Conservation (phyloP, 2,113 vertebrate genomes). For the Cyphomyrus plagiostoma region DNA sequence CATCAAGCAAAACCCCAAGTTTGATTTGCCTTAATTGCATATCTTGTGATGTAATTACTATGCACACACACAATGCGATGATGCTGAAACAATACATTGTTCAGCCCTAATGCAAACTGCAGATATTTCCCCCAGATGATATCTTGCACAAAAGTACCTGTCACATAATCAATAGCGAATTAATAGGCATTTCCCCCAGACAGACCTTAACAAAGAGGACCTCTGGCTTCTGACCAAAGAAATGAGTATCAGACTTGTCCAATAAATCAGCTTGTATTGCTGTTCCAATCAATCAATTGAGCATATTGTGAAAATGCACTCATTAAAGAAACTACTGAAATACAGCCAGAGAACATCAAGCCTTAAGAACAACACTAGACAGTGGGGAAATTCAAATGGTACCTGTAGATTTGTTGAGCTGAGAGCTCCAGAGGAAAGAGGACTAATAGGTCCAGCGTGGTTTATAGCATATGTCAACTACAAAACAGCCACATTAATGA, state of each 20-base stretch:
- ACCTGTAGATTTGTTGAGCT: neutral
- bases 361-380: neutral
- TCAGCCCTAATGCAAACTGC: neutral
- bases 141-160: neutral
- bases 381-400: neutral
- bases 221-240: constrained; percentile 8
- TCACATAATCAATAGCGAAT: neutral
- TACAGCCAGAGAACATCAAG: neutral
- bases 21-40: neutral
- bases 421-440: neutral
- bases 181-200: neutral
- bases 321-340: neutral
- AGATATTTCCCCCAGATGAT: neutral
- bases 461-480: neutral
- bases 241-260: neutral
- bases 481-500: too few species aligned
- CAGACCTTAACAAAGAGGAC: neutral
- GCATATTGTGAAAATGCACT: neutral
- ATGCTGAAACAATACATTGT: neutral
- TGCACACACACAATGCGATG: neutral
- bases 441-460: neutral
- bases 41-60: neutral
- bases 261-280: neutral
- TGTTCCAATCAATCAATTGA: neutral
- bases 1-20: neutral